Base-by-base conservation (phyloP, 2,888 invertebrate genomes). In the Lottia scabra region DNA sequence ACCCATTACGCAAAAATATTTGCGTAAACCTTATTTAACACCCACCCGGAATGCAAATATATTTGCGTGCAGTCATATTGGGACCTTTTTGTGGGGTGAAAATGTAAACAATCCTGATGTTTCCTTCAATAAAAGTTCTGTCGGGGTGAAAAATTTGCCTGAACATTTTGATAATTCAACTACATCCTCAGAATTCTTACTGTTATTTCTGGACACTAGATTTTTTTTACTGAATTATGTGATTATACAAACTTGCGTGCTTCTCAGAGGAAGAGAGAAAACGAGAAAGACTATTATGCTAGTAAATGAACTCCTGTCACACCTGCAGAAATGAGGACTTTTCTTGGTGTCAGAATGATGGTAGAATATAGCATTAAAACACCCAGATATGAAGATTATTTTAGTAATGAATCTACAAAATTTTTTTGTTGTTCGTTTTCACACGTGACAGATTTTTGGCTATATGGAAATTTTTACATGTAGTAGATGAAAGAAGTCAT, bases 361-460 rank as follows among this genome's bases (percentile, higher is more conserved):
- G 10, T 64, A 0, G 1, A 5, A 63, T 3, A 63, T 63, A 63
- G 27, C 13, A 15, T 63, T 2, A 26, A 16, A 1, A 63, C 12
- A 27, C 63, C 63, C 15, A 63, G 63, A n/a, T 63, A 63, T 26
- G 63, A 63, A n/a, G 63, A 63, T 23, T 63, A 63, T n/a, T 63
- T 63, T n/a, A 19, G 26, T 12, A 26, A 63, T 13, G 63, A 63
- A 63, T 10, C 19, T n/a, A 63, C 19, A 63, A 63, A 63, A 10
- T 63, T 63, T 63, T 10, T 63, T 63, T 63, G 10, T 10, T 10
- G 12, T 8, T 13, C 12, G 63, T 63, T 63, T 13, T 63, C 63
- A 23, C 63, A 8, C 19, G 63, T 23, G 63, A 63, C n/a, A 10
- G 63, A 26, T 63, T 63, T 23, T 63, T 63, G 26, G 63, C 63